A percentile compares a stretch with the other conserved stretches of the same genome.
Conservation (phyloP, 2,113 vertebrate species). For the Oriolus oriolus region DNA sequence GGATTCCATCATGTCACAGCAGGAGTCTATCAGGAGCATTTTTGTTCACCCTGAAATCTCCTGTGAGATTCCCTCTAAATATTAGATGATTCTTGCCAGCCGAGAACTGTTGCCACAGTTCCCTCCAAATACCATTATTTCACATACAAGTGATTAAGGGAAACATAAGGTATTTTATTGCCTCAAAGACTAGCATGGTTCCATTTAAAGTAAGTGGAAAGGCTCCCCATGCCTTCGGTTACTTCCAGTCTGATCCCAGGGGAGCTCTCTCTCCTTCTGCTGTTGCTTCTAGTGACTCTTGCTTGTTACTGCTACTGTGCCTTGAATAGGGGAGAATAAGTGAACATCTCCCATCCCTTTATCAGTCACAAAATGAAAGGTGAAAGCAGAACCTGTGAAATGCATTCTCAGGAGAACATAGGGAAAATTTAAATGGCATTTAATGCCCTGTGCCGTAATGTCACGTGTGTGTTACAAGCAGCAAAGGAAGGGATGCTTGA, state of each 20-base stretch:
- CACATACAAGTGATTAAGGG: background rate
- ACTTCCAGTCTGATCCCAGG: background rate
- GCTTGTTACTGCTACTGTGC: background rate
- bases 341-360: background rate
- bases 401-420: background rate
- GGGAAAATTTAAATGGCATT: background rate
- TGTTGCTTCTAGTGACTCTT: background rate
- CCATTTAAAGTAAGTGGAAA: background rate
- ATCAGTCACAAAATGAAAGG: background rate
- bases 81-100: background rate
- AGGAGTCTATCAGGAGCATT: background rate
- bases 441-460: background rate
- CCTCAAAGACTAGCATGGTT: background rate
- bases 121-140: background rate
- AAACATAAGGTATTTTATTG: background rate
- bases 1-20: background rate
- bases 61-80: background rate
- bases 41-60: background rate
- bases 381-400: background rate
- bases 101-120: background rate
- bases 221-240: accelerated
- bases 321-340: background rate
- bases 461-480: background rate
- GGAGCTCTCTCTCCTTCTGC: background rate
- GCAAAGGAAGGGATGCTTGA: background rate